A percentile compares a stretch with the other conserved stretches of the same genome.
Evolutionary conservation across 2,888 invertebrate species (phyloP).

Genomic region (Trissonchulus latispiculum): DNA sequence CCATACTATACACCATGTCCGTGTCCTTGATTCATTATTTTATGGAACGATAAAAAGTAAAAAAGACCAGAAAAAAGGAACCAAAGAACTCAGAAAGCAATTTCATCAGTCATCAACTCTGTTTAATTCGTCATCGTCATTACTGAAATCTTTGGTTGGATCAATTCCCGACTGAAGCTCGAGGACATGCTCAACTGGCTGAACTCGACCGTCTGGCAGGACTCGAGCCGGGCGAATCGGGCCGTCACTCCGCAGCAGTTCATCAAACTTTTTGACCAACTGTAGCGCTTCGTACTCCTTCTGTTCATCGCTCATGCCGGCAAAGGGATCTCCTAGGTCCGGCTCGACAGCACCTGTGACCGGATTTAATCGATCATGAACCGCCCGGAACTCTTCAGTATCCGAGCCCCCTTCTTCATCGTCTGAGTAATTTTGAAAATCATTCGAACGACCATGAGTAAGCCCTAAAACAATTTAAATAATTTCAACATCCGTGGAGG

Average conservation of each 20-base stretch:
- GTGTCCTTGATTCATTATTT: too few species aligned
- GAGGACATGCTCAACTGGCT: conserved; percentile 73
- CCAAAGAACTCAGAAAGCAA: too few species aligned
- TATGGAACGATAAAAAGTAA: too few species aligned
- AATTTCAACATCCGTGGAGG: too few species aligned
- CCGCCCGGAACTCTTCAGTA: conserved; percentile 72
- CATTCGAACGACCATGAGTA: background rate
- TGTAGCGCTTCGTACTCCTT: conserved; percentile 94
- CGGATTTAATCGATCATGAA: conserved; percentile 62
- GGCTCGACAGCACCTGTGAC: conserved; percentile 73
- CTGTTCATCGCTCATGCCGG: conserved; percentile 73
- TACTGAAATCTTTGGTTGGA: background rate
- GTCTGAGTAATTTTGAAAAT: conserved; percentile 39
- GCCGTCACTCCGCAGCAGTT: conserved; percentile 62
- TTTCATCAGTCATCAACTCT: background rate
- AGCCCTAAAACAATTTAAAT: too few species aligned
- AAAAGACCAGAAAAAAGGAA: too few species aligned
- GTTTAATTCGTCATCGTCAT: conserved; percentile 13
- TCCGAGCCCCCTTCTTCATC: conserved; percentile 93
- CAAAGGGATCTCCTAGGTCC: conserved; percentile 55
- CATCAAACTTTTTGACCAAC: conserved; percentile 75
- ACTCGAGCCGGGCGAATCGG: conserved; percentile 56
- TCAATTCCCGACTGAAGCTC: conserved; percentile 58
- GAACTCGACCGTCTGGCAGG: conserved; percentile 50
- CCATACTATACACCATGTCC: too few species aligned